Evolutionary conservation across 2,113 vertebrate species (phyloP), one percentile per base, ranked within the genome.

Genomic region (Myodes glareolus): DNA sequence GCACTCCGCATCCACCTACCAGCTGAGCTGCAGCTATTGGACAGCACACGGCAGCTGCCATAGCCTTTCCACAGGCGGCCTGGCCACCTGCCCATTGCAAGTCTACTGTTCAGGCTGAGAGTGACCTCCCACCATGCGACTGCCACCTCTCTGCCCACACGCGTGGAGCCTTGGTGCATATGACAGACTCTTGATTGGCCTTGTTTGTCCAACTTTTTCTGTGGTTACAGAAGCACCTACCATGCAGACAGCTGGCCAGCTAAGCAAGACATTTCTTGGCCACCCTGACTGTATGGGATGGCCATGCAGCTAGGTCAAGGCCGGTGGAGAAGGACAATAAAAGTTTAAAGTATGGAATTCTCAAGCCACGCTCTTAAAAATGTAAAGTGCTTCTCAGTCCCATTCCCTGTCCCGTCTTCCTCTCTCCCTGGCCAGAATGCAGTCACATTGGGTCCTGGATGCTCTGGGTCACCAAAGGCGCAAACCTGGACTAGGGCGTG

Each of bases 301-400:
- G 31, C n/a, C 36, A 7, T 0, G 1, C 17, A 52, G 25, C 5
- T 4, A 58, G 84, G 42, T 73, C 10, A 12, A 2, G 5, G 8
- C 42, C 11, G 8, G 39, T 4, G 10, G 42, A 67, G 42, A 10
- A 11, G 29, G 61, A 33, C 39, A 21, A 21, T 29, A 67, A 67
- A 47, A 47, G 14, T 19, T 19, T 31, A 31, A 63, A 85, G 42
- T 36, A 45, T 10, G 45, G 45, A 80, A 77, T 61, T 63, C 52
- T 72, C 72, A 77, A 52, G 36, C 16, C 68, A 36, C 10, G 23
- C 55, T 45, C 50, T 80, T 88, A 45, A 45, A 65, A 89, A 88
- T 4, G 52, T 29, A 19, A 89, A 80, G 31, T 65, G 25, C 19
- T 21, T 7, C 19, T 63, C 23, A 16, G 14, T 36, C 61, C 61